Evolutionary conservation across 1,140 invertebrate species (phyloP).

Genomic region (Drosophila takahashii): DNA sequence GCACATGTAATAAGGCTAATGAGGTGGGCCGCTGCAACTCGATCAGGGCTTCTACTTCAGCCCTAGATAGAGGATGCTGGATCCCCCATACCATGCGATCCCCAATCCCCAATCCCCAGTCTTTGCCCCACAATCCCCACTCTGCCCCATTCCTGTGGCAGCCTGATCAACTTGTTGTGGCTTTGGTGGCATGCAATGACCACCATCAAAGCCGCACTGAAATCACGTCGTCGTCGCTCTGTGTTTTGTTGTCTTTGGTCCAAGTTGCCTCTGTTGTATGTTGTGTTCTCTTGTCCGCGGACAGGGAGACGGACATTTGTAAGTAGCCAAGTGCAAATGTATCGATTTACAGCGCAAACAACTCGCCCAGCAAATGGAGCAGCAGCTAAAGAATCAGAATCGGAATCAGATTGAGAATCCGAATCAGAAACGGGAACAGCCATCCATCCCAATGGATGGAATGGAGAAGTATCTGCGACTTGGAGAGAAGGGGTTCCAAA

Average conservation of each 20-base stretch:
- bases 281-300: conserved; percentile 7
- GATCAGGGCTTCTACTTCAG: conserved; percentile 32
- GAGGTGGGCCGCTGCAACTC: conserved; percentile 44
- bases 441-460: conserved; percentile 13
- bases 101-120: not conserved
- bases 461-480: conserved; percentile 9
- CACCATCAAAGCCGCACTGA: conserved; percentile 73
- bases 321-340: conserved; percentile 74
- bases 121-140: not conserved
- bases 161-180: conserved; percentile 36
- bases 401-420: conserved; percentile 4
- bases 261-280: conserved; percentile 34
- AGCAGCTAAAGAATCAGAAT: conserved; percentile 34
- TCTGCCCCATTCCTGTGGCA: not conserved
- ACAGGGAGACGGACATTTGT: conserved; percentile 44
- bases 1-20: conserved; percentile 71
- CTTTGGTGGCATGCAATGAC: conserved; percentile 69
- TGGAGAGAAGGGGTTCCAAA: not conserved
- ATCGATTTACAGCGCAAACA: conserved; percentile 80
- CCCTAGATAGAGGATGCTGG: conserved; percentile 34
- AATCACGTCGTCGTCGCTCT: conserved; percentile 67
- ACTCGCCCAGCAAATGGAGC: conserved; percentile 73
- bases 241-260: conserved; percentile 41
- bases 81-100: not conserved
- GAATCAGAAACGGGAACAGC: conserved; percentile 15